phyloP scores from a whole-genome alignment of 2,797 vertebrate species.

The Acanthornis magna region DNA sequence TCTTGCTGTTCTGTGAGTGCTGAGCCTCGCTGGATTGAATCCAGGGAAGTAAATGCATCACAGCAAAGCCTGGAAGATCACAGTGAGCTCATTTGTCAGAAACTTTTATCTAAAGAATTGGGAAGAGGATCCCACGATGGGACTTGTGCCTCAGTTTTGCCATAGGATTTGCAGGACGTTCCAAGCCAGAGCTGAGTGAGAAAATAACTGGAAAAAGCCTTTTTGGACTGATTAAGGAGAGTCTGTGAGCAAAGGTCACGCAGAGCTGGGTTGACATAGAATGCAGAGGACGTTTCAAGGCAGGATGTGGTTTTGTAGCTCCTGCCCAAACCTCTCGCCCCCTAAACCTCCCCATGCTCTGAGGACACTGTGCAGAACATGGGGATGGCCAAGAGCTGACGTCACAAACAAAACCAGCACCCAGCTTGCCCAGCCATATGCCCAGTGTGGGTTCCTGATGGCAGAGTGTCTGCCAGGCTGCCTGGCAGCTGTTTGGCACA shows the following conservation, averaged over 20 bases:
- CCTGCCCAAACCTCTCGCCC: not conserved
- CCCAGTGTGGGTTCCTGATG: not conserved
- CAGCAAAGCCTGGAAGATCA: not conserved
- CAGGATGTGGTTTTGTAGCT: conserved; percentile 42
- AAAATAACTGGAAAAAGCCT: not conserved
- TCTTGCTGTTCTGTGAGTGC: not conserved
- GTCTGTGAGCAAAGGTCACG: not conserved
- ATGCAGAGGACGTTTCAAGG: not conserved
- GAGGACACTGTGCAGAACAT: not conserved
- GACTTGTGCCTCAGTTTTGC: not conserved
- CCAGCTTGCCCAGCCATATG: not conserved
- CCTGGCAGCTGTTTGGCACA: not conserved
- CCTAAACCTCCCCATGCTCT: not conserved
- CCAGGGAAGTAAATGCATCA: not conserved
- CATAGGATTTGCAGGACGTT: not conserved
- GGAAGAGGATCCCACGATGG: not conserved
- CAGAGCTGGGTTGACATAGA: not conserved
- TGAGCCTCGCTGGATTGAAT: not conserved
- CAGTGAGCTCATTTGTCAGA: not conserved
- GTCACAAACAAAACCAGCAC: not conserved
- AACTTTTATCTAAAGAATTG: not conserved
- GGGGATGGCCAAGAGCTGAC: not conserved
- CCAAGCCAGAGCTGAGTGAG: not conserved
- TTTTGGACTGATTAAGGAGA: not conserved
- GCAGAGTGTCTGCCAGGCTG: not conserved